phyloP scores from a whole-genome alignment of 1,140 invertebrate species.

The Mycetomoellerius zeteki region DNA sequence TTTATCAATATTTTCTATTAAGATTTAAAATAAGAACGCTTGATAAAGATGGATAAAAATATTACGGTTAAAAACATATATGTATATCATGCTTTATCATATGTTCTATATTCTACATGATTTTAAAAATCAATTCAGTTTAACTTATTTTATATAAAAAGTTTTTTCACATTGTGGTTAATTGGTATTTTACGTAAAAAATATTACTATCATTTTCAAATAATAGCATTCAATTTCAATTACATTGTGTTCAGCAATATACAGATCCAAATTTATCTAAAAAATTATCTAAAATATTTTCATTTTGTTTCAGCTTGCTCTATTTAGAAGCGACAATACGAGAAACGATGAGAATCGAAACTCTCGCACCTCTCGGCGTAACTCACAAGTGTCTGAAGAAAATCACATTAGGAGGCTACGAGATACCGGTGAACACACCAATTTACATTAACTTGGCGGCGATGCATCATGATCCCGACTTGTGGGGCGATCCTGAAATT shows the following conservation, averaged over 20 bases:
- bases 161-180: too few relatives aligned
- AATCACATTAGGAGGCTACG: slow-evolving; percentile 86
- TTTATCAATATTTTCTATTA: too few relatives aligned
- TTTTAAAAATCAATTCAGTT: not conserved
- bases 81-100: too few relatives aligned
- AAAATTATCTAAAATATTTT: not conserved
- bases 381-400: slow-evolving; percentile 85
- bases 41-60: too few relatives aligned
- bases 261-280: not conserved
- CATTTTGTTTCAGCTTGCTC: slow-evolving; percentile 85
- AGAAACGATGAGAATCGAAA: slow-evolving; percentile 88
- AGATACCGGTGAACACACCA: slow-evolving; percentile 86
- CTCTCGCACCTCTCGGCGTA: slow-evolving; percentile 88
- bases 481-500: slow-evolving; percentile 91
- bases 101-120: not conserved
- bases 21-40: too few relatives aligned
- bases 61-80: too few relatives aligned
- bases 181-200: not conserved
- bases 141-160: too few relatives aligned
- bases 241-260: not conserved
- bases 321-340: slow-evolving; percentile 89
- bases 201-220: not conserved
- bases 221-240: not conserved
- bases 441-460: slow-evolving; percentile 87
- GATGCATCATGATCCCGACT: slow-evolving; percentile 87